Conservation (phyloP, 2,888 invertebrate species). For the Campoplex nolae region DNA sequence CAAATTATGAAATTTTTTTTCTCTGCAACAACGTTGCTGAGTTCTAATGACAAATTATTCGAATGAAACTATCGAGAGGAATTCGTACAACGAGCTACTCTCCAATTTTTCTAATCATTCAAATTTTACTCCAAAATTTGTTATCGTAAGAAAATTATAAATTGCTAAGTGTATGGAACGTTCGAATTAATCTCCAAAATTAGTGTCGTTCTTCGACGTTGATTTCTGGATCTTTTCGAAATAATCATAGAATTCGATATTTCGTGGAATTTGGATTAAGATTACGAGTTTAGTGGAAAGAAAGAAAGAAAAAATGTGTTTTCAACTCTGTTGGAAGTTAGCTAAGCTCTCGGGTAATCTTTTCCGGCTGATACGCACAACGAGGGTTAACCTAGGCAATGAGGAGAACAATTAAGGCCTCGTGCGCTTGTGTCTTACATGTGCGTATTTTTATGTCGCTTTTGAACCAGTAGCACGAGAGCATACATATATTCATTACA, state of each 20-base stretch:
- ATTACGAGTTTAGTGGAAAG: background rate
- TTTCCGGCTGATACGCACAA: conserved; percentile 56
- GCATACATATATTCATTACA: background rate
- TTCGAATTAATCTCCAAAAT: no score
- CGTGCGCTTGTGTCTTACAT: conserved; percentile 51
- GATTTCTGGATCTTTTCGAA: background rate
- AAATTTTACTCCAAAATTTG: background rate
- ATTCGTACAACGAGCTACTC: background rate
- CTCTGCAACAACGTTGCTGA: background rate
- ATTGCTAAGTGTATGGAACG: no score
- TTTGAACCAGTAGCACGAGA: background rate
- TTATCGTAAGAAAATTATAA: no score
- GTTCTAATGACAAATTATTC: no score
- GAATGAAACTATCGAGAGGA: no score
- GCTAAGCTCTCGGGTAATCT: conserved; percentile 45
- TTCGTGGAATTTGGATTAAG: background rate
- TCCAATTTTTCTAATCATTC: background rate
- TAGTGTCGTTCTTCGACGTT: background rate
- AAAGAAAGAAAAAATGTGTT: background rate
- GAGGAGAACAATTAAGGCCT: conserved; percentile 73
- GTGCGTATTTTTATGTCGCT: conserved; percentile 22
- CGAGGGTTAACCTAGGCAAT: conserved; percentile 74
- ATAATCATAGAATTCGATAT: background rate
- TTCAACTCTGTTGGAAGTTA: conserved; percentile 26
- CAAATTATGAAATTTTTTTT: background rate